Conservation (phyloP, 2,113 vertebrate species). For the Melierax canorus region DNA sequence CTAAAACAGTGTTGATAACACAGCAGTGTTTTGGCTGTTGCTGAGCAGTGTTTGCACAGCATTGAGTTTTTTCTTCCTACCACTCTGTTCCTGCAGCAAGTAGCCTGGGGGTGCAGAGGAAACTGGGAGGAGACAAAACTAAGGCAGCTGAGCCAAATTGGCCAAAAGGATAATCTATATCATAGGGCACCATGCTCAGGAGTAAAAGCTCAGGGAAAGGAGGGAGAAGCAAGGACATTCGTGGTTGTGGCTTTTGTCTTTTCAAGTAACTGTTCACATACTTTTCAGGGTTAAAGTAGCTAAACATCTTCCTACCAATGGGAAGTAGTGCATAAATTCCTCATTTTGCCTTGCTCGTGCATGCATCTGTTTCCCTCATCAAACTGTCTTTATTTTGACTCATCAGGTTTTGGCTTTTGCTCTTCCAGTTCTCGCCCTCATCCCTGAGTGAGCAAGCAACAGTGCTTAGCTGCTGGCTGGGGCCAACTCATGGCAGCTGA, state of each 20-base stretch:
- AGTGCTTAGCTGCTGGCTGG: fast-evolving
- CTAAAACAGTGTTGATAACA: background rate
- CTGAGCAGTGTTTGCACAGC: background rate
- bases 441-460: background rate
- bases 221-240: background rate
- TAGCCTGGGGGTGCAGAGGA: background rate
- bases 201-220: background rate
- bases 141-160: background rate
- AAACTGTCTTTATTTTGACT: background rate
- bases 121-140: background rate
- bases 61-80: background rate
- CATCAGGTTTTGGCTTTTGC: background rate
- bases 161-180: background rate
- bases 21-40: background rate
- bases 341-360: background rate
- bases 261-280: fast-evolving
- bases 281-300: background rate
- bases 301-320: background rate
- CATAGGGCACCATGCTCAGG: too few relatives aligned
- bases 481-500: background rate
- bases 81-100: background rate
- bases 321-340: background rate
- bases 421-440: background rate
- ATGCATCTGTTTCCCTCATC: background rate
- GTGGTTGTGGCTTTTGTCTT: background rate